Evolutionary conservation across 2,797 vertebrate genomes (phyloP).

Genomic region (Poeciliopsis gracilis): DNA sequence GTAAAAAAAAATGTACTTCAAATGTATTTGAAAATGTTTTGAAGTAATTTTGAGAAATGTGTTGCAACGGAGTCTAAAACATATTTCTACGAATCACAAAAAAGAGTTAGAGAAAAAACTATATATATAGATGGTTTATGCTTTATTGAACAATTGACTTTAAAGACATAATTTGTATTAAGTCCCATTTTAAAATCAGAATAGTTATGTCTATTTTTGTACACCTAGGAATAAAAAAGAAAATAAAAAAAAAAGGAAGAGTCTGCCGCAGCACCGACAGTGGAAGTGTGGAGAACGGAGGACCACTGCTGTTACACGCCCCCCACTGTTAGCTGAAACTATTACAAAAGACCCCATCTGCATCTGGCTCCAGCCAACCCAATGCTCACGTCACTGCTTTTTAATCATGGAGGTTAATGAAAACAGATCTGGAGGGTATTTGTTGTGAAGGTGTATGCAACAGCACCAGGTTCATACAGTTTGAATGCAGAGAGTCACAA

Average conservation of each 20-base stretch:
- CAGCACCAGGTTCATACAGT: conserved; percentile 19
- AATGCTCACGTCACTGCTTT: conserved; percentile 26
- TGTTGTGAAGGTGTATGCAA: conserved; percentile 20
- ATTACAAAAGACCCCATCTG: conserved; percentile 39
- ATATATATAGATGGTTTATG: conserved; percentile 63
- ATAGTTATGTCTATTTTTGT: conserved; percentile 84
- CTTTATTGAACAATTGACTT: conserved; percentile 73
- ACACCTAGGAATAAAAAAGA: conserved; percentile 43
- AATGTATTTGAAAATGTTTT: conserved; percentile 80
- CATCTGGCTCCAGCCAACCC: conserved; percentile 32
- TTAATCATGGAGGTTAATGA: conserved; percentile 18
- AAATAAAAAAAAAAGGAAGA: conserved; percentile 16
- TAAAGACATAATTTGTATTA: conserved; percentile 70
- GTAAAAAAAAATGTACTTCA: conserved; percentile 56
- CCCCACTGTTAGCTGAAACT: conserved; percentile 42
- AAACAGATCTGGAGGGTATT: conserved; percentile 22
- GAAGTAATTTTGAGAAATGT: conserved; percentile 80
- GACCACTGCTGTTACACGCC: conserved; percentile 58
- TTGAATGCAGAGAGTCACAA: conserved; percentile 12
- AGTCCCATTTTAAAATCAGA: conserved; percentile 78
- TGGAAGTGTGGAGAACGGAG: conserved; percentile 53
- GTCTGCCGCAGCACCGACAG: conserved; percentile 59
- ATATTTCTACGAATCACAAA: conserved; percentile 81
- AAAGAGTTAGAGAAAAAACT: conserved; percentile 40
- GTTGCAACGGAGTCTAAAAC: conserved; percentile 75